These are phyloP conservation scores for Agrilus planipennis DNA, from an alignment of 1,140 invertebrate genomes.

Conservation along the genomic window DNA sequence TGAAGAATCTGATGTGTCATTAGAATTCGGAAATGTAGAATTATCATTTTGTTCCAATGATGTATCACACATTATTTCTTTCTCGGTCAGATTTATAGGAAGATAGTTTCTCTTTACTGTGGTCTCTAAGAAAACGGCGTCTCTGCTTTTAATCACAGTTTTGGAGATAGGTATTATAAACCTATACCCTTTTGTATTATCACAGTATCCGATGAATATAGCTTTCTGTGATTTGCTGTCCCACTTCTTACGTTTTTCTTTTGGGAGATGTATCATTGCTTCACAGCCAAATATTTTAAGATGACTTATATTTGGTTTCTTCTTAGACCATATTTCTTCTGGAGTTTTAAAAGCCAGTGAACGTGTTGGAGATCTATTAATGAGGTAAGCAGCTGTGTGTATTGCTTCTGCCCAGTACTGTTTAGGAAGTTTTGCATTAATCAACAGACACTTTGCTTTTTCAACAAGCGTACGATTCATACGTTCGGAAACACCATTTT, in stretches of 20 bases:
- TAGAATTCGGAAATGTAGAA: too few relatives aligned
- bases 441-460: slow-evolving; percentile 26
- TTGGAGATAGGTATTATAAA: too few relatives aligned
- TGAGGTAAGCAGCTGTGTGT: too few relatives aligned
- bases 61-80: too few relatives aligned
- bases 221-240: slow-evolving; percentile 13
- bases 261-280: slow-evolving; percentile 18
- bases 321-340: slow-evolving; percentile 16
- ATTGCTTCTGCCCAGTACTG: slow-evolving; percentile 31
- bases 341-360: slow-evolving; percentile 11
- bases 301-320: slow-evolving; percentile 13
- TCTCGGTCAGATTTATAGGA: too few relatives aligned
- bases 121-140: too few relatives aligned
- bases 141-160: too few relatives aligned
- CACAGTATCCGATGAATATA: too few relatives aligned
- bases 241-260: slow-evolving; percentile 13
- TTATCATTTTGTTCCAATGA: too few relatives aligned
- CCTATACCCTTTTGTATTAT: too few relatives aligned
- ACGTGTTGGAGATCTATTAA: slow-evolving; percentile 20
- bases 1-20: too few relatives aligned
- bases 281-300: slow-evolving; percentile 27
- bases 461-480: slow-evolving; percentile 30
- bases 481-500: slow-evolving; percentile 34
- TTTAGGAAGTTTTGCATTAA: slow-evolving; percentile 20
- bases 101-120: too few relatives aligned